Evolutionary conservation across 2,888 invertebrate species (phyloP).

Genomic region (Hoplodrina blanda): DNA sequence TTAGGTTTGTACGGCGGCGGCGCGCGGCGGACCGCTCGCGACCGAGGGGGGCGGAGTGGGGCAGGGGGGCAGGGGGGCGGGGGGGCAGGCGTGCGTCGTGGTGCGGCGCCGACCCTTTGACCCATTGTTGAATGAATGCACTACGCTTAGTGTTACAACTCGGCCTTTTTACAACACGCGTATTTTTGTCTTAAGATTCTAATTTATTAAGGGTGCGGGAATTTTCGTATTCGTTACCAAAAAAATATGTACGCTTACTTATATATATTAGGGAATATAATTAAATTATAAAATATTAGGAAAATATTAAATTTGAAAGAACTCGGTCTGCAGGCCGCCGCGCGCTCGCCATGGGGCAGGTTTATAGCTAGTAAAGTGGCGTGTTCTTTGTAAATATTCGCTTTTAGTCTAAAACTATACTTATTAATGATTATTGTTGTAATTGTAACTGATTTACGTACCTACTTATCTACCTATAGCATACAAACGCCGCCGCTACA

Average conservation of each 20-base stretch:
- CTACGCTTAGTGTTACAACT: conserved; percentile 21
- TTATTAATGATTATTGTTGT: conserved; percentile 73
- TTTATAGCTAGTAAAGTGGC: conserved; percentile 82
- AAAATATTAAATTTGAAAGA: conserved; percentile 42
- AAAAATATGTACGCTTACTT: conserved; percentile 63
- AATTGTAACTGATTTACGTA: conserved; percentile 73
- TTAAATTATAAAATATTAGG: conserved; percentile 61
- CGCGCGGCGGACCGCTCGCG: conserved; percentile 29
- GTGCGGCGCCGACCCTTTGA: too few relatives aligned
- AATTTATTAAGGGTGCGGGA: conserved; percentile 49
- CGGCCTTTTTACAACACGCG: conserved; percentile 38
- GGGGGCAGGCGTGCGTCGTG: too few relatives aligned
- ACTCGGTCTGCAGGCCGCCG: conserved; percentile 46
- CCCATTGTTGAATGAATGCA: conserved; percentile 18
- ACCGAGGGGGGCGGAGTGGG: not conserved
- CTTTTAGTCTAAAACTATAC: conserved; percentile 84
- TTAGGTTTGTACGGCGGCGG: conserved; percentile 69
- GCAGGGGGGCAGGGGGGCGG: not conserved
- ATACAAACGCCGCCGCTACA: conserved; percentile 55
- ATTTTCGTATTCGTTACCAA: conserved; percentile 64
- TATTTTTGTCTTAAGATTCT: conserved; percentile 44
- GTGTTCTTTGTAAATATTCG: conserved; percentile 87
- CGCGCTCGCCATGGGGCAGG: conserved; percentile 77
- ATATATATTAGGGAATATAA: conserved; percentile 61
- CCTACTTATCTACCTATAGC: conserved; percentile 63